Evolutionary conservation across 2,888 invertebrate species (phyloP), one percentile per base, ranked within the genome.

Genomic region (Bellardia pandia): DNA sequence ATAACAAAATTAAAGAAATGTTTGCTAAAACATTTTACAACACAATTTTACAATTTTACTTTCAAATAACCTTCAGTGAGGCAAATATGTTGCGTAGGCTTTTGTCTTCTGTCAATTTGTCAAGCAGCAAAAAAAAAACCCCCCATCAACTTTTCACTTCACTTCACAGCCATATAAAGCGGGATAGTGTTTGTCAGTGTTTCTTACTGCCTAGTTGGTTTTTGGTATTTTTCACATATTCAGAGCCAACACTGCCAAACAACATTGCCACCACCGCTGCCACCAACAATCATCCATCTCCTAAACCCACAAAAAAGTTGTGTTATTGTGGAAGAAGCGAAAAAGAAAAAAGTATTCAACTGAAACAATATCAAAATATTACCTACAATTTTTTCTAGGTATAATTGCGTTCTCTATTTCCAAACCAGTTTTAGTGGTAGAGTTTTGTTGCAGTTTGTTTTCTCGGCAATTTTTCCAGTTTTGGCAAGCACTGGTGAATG

Each of bases 361-460:
- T 11, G 37, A 83, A 78, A 58, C 16, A 74, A 66, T 81, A 62
- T 62, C 51, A 74, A 75, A 53, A 68, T 69, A 53, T 68, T 75
- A 45, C 42, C 40, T 11, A 58, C 13, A 42, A 42, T 30, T 74
- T 60, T 76, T 64, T 72, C 30, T 6, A 60, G 14, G 69, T 80
- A 62, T 68, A 85, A 77, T 84, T 85, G 48, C 77, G 74, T 68
- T 76, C 74, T 68, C 77, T 72, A 58, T 85, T 84, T 81, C 53
- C 16, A 56, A 85, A 81, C 80, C 81, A 85, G 77, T 85, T 85
- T 85, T 68, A 48, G 74, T 56, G 80, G 80, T 30, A 76, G 76
- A 66, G 77, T 83, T 60, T 86, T 77, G 77, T 77, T 83, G 66
- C 37, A 64, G 42, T 56, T 68, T 51, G 37, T 64, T 71, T 80